These are phyloP conservation scores for Echinops telfairi DNA, from an alignment of 2,113 vertebrate species.

Conservation along the genomic window DNA sequence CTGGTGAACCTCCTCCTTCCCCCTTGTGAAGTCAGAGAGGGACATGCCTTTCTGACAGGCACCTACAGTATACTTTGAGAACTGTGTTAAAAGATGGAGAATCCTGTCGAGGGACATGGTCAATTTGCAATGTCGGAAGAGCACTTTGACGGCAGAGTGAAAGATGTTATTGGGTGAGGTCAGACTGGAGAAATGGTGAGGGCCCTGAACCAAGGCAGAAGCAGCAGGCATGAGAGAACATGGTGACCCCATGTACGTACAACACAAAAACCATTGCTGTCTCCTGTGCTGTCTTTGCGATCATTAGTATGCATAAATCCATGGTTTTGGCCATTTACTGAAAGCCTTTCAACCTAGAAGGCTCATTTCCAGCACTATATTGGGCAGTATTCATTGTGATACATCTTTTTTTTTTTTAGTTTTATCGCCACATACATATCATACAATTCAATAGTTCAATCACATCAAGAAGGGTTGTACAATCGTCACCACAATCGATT, in stretches of 20 bases:
- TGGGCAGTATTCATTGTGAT: no score
- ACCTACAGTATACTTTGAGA: not conserved
- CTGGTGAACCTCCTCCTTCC: no score
- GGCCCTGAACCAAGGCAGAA: not conserved
- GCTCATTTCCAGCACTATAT: not conserved
- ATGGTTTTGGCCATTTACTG: not conserved
- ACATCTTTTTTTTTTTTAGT: no score
- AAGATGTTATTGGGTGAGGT: not conserved
- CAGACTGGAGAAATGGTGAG: not conserved
- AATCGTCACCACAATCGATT: no score
- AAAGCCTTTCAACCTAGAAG: not conserved
- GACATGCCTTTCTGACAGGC: no score
- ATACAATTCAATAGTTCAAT: no score
- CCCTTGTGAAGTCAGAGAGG: no score
- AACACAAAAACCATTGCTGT: not conserved
- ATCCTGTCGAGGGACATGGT: not conserved
- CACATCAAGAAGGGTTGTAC: no score
- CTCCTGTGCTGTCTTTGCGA: not conserved
- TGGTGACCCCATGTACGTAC: not conserved
- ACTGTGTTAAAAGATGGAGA: not conserved
- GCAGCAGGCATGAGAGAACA: not conserved
- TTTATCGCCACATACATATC: no score
- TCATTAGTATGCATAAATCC: not conserved
- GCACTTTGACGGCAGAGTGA: not conserved
- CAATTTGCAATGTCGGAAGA: not conserved